Base-by-base conservation (phyloP, 2,888 invertebrate species). In the Drosophila atroscutellata region DNA sequence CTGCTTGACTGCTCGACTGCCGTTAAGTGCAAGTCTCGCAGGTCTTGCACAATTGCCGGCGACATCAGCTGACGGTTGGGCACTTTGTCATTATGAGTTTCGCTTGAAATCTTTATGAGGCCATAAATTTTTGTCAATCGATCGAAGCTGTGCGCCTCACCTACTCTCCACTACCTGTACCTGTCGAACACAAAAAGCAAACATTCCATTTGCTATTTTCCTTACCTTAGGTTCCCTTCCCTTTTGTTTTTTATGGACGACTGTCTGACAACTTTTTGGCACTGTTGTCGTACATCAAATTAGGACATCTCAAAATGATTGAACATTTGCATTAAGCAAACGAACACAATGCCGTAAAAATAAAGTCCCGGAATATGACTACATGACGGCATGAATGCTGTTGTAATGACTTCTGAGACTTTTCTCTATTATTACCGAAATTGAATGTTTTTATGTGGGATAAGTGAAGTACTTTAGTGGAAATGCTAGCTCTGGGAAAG, bases 101-200 rank as follows among this genome's bases (percentile, higher is more conserved):
- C 76, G 73, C 58, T 80, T 76, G 77, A 78, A 83, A 84, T 83
- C 77, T 90, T 90, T 90, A 88, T 84, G 91, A 84, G 84, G 67
- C 75, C 83, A 89, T 90, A 89, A 87, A 90, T 89, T 81, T n/a
- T 73, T 30, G 60, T 68, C 76, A 76, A 81, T 68, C 67, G 55
- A 61, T 63, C 66, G 63, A 62, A 54, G 68, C 30, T 20, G 36
- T 60, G 61, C 54, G 50, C 56, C 15, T 45, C 24, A 24, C 15
- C 37, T 37, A 8, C 18, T 15, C 24, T 45, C 36, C 36, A 9
- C 2, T 30, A 30, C 39, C 20, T 45, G 8, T 69, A 75, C 59
- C 64, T 77, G 67, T 54, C 34, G 49, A 49, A 51, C 18, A 36
- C 18, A 36, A 15, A 20, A 15, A 55, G 28, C 36, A 8, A 26